A percentile compares a stretch with the other conserved stretches of the same genome.
These are phyloP conservation scores for Bolinopsis microptera DNA, from an alignment of 37 sponge, comb jelly and placozoan genomes.

Conservation along the genomic window DNA sequence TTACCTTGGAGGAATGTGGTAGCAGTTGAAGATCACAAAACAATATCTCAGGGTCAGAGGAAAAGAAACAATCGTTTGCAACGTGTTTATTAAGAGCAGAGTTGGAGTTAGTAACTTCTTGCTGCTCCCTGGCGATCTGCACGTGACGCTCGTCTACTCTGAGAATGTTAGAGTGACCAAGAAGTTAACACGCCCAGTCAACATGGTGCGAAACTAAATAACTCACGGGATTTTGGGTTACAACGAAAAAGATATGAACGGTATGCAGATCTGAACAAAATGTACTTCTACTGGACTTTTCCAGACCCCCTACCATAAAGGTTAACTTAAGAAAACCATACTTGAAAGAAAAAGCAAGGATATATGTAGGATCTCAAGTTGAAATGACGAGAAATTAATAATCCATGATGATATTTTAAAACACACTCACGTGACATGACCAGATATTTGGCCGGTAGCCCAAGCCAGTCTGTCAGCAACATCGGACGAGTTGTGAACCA, in stretches of 20 bases:
- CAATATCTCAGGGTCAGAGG: slow-evolving; percentile 52
- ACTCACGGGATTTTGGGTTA: too few relatives aligned
- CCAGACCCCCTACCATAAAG: too few relatives aligned
- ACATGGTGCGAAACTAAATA: too few relatives aligned
- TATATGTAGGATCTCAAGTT: too few relatives aligned
- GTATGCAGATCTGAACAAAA: too few relatives aligned
- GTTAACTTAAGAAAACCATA: too few relatives aligned
- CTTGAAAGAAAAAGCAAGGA: too few relatives aligned
- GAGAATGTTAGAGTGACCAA: too few relatives aligned
- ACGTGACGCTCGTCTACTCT: slow-evolving; percentile 46
- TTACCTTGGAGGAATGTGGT: slow-evolving; percentile 12
- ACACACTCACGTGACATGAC: slow-evolving; percentile 25
- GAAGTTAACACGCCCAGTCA: too few relatives aligned
- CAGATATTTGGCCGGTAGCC: slow-evolving; percentile 56
- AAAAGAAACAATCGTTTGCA: slow-evolving; percentile 61
- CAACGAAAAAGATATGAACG: too few relatives aligned
- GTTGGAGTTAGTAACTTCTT: background rate
- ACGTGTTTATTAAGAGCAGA: slow-evolving; percentile 18
- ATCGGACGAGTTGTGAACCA: background rate
- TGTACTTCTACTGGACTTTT: too few relatives aligned
- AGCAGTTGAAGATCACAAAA: slow-evolving; percentile 28
- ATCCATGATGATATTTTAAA: background rate
- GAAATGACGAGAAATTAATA: too few relatives aligned
- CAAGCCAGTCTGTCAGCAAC: slow-evolving; percentile 7
- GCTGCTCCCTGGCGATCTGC: background rate